A percentile compares a stretch with the other conserved stretches of the same genome.
These are phyloP conservation scores for Dryobates pubescens DNA, from an alignment of 2,797 vertebrate genomes.

Conservation along the genomic window DNA sequence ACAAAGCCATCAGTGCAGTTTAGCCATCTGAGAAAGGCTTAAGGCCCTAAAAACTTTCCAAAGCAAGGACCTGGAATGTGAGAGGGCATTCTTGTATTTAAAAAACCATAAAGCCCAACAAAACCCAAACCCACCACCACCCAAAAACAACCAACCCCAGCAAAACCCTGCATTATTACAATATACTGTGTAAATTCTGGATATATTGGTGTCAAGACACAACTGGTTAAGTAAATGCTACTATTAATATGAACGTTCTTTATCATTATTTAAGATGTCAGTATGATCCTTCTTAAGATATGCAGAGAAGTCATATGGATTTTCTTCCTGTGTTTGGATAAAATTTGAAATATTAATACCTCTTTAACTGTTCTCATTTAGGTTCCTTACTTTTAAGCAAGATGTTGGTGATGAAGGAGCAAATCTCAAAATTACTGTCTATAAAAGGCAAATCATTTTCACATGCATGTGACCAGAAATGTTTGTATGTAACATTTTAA, in stretches of 20 bases:
- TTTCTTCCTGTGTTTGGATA: not conserved
- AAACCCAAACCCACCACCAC: not conserved
- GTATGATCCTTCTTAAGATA: not conserved
- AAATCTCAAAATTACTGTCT: not conserved
- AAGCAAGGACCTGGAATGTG: not conserved
- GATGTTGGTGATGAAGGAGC: not conserved
- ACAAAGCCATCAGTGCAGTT: not conserved
- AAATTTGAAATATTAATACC: not conserved
- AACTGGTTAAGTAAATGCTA: not conserved
- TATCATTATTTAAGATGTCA: not conserved
- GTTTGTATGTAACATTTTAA: not conserved
- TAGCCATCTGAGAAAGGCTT: not conserved
- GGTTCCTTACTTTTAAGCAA: not conserved
- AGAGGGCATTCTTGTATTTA: not conserved
- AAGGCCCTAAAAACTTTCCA: not conserved
- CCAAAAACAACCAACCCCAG: not conserved
- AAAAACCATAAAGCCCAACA: not conserved
- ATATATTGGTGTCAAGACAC: not conserved
- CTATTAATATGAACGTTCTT: not conserved
- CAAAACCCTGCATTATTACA: accelerated
- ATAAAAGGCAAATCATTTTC: not conserved
- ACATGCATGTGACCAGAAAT: not conserved
- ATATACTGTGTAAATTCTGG: not conserved
- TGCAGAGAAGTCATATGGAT: not conserved
- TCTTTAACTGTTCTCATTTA: not conserved